Percentiles rank a stretch among this genome's conserved stretches.
phyloP scores from a whole-genome alignment of 2,888 invertebrate species.

The Luperina testacea region DNA sequence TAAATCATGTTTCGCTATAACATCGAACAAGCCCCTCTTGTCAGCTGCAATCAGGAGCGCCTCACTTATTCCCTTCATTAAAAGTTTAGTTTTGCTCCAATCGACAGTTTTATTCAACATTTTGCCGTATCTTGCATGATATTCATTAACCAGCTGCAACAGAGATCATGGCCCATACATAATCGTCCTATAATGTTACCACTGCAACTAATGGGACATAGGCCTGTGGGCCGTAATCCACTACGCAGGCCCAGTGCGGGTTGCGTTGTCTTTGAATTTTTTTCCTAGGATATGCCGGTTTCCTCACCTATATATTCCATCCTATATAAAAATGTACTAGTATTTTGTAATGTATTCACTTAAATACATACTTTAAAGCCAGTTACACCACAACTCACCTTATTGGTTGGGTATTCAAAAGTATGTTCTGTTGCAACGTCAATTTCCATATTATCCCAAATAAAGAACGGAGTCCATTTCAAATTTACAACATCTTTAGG shows the following conservation, averaged over 20 bases:
- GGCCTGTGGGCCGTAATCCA: not conserved
- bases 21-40: slow-evolving; percentile 76
- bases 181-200: not conserved
- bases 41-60: slow-evolving; percentile 77
- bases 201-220: not conserved
- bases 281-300: not conserved
- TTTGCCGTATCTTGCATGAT: slow-evolving; percentile 65
- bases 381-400: slow-evolving; percentile 66
- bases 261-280: not conserved
- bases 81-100: slow-evolving; percentile 79
- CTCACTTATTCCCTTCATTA: slow-evolving; percentile 68
- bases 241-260: not conserved
- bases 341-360: not conserved
- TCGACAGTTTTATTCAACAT: slow-evolving; percentile 70
- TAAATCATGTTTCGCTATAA: slow-evolving; percentile 65
- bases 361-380: not conserved
- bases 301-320: too few relatives aligned
- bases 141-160: slow-evolving; percentile 73
- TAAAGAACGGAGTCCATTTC: slow-evolving; percentile 81
- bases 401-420: slow-evolving; percentile 76
- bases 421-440: slow-evolving; percentile 66
- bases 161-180: not conserved
- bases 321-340: too few relatives aligned
- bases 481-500: slow-evolving; percentile 77
- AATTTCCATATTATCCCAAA: slow-evolving; percentile 71